Conservation (phyloP, 1,140 invertebrate genomes). For the Drosophila bipectinata region DNA sequence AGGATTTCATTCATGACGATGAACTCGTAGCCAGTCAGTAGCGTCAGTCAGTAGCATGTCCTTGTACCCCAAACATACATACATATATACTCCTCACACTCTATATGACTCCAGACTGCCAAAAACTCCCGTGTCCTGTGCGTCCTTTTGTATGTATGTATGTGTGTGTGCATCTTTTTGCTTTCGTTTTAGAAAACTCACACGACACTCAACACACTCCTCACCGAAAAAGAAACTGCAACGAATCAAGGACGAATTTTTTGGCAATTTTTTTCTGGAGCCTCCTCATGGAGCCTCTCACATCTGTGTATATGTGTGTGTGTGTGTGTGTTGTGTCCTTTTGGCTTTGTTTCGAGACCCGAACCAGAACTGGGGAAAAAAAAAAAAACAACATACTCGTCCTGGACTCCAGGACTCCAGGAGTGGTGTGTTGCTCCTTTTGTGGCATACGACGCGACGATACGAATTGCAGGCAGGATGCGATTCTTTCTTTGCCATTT, state of each 20-base stretch:
- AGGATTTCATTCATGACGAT: slow-evolving; percentile 67
- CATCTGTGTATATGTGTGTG: slow-evolving; percentile 4
- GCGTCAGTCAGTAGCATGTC: slow-evolving; percentile 28
- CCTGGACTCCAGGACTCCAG: neutral
- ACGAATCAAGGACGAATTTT: slow-evolving; percentile 83
- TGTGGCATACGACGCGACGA: neutral
- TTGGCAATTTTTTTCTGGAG: slow-evolving; percentile 69
- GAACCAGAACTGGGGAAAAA: neutral
- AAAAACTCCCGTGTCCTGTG: neutral
- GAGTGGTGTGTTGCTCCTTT: slow-evolving; percentile 1
- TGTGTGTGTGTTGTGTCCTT: slow-evolving; percentile 25
- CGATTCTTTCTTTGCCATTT: slow-evolving; percentile 30
- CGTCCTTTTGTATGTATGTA: neutral
- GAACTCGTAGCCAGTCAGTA: slow-evolving; percentile 45
- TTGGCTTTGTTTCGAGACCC: slow-evolving; percentile 46
- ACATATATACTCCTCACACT: neutral
- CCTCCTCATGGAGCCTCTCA: neutral
- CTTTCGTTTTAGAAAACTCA: slow-evolving; percentile 78
- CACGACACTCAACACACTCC: slow-evolving; percentile 59
- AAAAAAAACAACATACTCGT: neutral
- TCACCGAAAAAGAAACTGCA: slow-evolving; percentile 78
- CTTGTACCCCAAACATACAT: slow-evolving; percentile 36
- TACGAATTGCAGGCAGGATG: slow-evolving; percentile 1
- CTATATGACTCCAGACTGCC: slow-evolving; percentile 4
- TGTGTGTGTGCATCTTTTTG: slow-evolving; percentile 71